These are phyloP conservation scores for Scaptomyza flava DNA, from an alignment of 2,888 invertebrate genomes.

Conservation along the genomic window DNA sequence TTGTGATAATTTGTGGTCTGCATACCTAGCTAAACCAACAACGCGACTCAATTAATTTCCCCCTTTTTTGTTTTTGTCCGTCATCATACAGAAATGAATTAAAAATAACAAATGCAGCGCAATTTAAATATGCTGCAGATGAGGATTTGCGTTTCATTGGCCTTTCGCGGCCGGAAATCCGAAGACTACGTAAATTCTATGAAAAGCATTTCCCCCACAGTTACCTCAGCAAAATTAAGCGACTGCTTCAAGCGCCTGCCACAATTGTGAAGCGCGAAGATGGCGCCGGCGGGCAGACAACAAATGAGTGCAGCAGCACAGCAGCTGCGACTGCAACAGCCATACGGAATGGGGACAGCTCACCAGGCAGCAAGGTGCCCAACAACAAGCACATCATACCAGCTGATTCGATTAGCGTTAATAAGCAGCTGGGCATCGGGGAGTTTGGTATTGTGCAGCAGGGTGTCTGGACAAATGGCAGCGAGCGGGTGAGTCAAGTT, in stretches of 20 bases:
- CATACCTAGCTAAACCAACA: conserved; percentile 11
- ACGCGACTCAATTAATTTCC: conserved; percentile 19
- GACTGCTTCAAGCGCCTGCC: conserved; percentile 87
- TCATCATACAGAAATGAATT: conserved; percentile 89
- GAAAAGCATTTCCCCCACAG: conserved; percentile 97
- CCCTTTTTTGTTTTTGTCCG: not conserved
- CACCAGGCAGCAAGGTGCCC: conserved; percentile 82
- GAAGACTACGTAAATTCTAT: conserved; percentile 96
- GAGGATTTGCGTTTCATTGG: conserved; percentile 96
- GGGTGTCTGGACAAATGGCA: conserved; percentile 98
- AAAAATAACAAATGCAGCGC: conserved; percentile 94
- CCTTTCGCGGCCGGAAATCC: conserved; percentile 97
- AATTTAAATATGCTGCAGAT: conserved; percentile 96
- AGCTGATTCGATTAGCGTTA: conserved; percentile 95
- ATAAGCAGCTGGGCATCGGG: conserved; percentile 97
- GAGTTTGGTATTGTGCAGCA: conserved; percentile 99
- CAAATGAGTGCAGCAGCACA: conserved; percentile 27
- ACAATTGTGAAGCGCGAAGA: conserved; percentile 82
- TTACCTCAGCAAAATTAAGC: conserved; percentile 95
- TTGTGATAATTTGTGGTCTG: conserved; percentile 10
- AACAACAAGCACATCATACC: conserved; percentile 94
- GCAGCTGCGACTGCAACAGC: conserved; percentile 40
- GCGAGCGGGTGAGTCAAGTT: conserved; percentile 89
- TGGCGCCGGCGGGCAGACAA: conserved; percentile 51
- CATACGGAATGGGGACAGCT: conserved; percentile 83